Conservation (phyloP, 1,140 invertebrate genomes). For the Cotesia chilonis region DNA sequence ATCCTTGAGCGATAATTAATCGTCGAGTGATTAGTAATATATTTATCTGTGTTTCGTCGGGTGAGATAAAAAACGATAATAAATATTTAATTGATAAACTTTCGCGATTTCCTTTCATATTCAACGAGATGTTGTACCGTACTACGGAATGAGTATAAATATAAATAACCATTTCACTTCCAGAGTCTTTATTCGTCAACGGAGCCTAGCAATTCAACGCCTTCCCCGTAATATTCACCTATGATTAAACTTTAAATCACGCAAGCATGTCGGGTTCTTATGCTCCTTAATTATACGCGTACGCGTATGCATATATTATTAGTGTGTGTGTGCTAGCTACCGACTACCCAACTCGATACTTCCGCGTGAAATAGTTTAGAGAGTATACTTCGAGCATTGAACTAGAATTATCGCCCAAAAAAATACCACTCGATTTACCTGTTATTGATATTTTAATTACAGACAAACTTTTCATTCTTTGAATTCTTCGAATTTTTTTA, state of each 20-base stretch:
- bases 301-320: slow-evolving; percentile 3
- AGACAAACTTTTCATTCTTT: too few relatives aligned
- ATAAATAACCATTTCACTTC: slow-evolving; percentile 31
- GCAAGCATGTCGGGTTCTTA: slow-evolving; percentile 30
- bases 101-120: slow-evolving; percentile 31
- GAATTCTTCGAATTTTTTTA: too few relatives aligned
- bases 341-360: slow-evolving; percentile 18
- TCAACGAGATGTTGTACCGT: slow-evolving; percentile 5
- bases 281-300: slow-evolving; percentile 25
- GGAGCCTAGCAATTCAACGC: slow-evolving; percentile 24
- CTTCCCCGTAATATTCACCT: slow-evolving; percentile 32
- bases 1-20: too few relatives aligned
- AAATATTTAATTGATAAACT: slow-evolving; percentile 31
- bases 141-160: too few relatives aligned
- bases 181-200: slow-evolving; percentile 20
- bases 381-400: too few relatives aligned
- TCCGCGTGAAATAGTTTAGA: slow-evolving; percentile 15
- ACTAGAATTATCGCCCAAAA: too few relatives aligned
- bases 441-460: too few relatives aligned
- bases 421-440: too few relatives aligned
- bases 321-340: background rate
- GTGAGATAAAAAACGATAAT: background rate
- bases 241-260: slow-evolving; percentile 26
- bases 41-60: background rate
- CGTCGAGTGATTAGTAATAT: too few relatives aligned